Evolutionary conservation across 2,888 invertebrate genomes (phyloP), one percentile per base, ranked within the genome.

Genomic region (Actias luna): DNA sequence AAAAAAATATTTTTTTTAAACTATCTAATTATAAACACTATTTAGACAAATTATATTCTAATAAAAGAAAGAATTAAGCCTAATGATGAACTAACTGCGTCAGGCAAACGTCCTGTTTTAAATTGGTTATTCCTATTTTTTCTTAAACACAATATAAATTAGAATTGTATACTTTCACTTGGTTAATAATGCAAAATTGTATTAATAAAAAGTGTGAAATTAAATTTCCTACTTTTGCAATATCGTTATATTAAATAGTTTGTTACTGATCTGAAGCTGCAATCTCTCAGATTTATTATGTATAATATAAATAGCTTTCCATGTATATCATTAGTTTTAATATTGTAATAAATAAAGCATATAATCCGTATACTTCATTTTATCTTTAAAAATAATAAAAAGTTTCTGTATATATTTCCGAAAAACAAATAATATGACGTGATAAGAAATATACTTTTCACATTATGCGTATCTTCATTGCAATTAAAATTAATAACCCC

Each of bases 1-100:
- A 58, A 58, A 22, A 42, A 58, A 58, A 14, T 29, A 31, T 16
- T 52, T 16, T n/a, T n/a, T n/a, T n/a, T n/a, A n/a, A n/a, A 42
- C 5, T 55, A 55, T 55, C 16, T n/a, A 29, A 29, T 29, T 55
- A 8, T 55, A 55, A 55, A 29, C 29, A 29, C 3, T 25, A 25
- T 50, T 55, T 29, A 29, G 10, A 52, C 27, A 10, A 50, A 7
- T 29, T 55, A 55, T 16, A 29, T 55, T 5, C n/a, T 16, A 27
- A 16, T 55, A 10, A 16, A 25, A 22, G 25, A 22, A 22, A 46
- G n/a, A n/a, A n/a, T n/a, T n/a, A n/a, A n/a, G n/a, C n/a, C n/a
- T n/a, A n/a, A n/a, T n/a, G n/a, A n/a, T n/a, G n/a, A n/a, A n/a
- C n/a, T n/a, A n/a, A n/a, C n/a, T n/a, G n/a, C n/a, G n/a, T n/a